Percentiles rank a stretch among this genome's conserved stretches.
phyloP scores from a whole-genome alignment of 2,113 vertebrate genomes.

The Pelodiscus sinensis region DNA sequence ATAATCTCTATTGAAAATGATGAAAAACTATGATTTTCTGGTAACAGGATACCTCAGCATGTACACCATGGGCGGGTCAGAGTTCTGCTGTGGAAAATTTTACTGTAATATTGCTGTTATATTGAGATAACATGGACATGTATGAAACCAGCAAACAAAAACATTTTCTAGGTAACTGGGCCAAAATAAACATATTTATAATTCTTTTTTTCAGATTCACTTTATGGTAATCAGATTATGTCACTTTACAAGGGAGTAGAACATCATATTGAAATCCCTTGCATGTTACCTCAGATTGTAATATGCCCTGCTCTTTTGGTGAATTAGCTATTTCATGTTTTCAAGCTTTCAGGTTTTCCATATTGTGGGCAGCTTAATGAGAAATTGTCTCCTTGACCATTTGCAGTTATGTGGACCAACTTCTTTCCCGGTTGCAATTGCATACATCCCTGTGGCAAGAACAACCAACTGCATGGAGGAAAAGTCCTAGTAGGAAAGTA shows the following conservation, averaged over 20 bases:
- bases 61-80: not conserved
- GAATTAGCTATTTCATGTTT: not conserved
- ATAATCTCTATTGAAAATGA: not conserved
- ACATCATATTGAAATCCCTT: not conserved
- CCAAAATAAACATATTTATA: not conserved
- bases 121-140: not conserved
- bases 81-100: rapidly evolving
- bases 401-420: not conserved
- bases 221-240: not conserved
- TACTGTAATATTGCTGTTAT: not conserved
- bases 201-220: not conserved
- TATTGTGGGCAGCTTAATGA: not conserved
- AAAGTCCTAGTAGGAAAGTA: not conserved
- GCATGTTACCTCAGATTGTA: not conserved
- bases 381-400: not conserved
- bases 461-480: not conserved
- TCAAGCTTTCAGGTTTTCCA: not conserved
- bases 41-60: not conserved
- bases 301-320: not conserved
- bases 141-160: not conserved
- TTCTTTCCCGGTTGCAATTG: not conserved
- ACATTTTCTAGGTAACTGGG: not conserved
- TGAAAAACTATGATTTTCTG: not conserved
- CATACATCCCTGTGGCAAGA: not conserved
- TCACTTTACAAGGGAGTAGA: not conserved